phyloP scores from a whole-genome alignment of 2,888 invertebrate genomes.

The Therioaphis trifolii region DNA sequence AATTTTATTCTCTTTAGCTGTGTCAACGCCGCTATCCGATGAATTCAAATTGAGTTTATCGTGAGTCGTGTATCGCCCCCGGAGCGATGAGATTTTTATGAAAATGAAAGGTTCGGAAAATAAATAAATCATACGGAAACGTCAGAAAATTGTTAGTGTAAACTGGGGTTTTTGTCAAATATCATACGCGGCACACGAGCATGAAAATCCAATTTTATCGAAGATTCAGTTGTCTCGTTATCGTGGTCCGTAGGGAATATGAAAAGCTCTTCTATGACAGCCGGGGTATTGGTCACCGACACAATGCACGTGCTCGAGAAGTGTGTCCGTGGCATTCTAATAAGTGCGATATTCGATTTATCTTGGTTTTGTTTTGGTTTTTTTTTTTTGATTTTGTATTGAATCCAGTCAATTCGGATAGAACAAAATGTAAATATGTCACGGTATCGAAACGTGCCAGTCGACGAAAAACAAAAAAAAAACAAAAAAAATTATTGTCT shows the following conservation, averaged over 20 bases:
- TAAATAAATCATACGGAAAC: not conserved
- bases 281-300: not conserved
- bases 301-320: not conserved
- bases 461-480: too few relatives aligned
- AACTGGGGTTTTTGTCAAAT: not conserved
- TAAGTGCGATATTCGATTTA: not conserved
- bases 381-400: too few relatives aligned
- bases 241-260: not conserved
- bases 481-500: too few relatives aligned
- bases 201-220: slow-evolving; percentile 3
- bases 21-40: too few relatives aligned
- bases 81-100: too few relatives aligned
- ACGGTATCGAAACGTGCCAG: too few relatives aligned
- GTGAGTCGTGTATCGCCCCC: too few relatives aligned
- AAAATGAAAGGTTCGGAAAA: not conserved
- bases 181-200: not conserved
- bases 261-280: slow-evolving; percentile 3
- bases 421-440: too few relatives aligned
- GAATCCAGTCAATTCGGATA: too few relatives aligned
- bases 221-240: not conserved
- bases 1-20: too few relatives aligned
- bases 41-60: too few relatives aligned
- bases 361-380: too few relatives aligned
- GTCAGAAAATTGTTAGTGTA: not conserved
- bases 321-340: not conserved